Conservation (phyloP, 2,888 invertebrate genomes). For the Caenorhabditis angaria region DNA sequence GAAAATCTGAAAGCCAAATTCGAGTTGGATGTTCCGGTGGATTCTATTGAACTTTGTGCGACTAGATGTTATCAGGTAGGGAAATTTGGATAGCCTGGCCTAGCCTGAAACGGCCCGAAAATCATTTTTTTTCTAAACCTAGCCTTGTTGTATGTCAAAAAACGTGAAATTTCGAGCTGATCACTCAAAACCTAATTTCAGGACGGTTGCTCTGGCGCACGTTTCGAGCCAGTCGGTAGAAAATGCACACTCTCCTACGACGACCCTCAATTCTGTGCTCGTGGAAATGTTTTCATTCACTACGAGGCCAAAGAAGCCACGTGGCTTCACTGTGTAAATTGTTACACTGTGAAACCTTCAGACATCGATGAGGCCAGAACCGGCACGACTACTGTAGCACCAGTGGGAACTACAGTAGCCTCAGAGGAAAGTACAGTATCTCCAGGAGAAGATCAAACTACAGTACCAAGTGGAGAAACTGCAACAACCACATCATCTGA, state of each 20-base stretch:
- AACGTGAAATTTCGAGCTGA: too few species aligned
- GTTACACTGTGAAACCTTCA: conserved; percentile 44
- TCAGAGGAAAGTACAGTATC: background rate
- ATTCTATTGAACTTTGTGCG: conserved; percentile 63
- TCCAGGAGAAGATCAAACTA: conserved; percentile 1
- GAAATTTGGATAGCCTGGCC: conserved; percentile 12
- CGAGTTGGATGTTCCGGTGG: conserved; percentile 55
- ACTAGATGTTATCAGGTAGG: conserved; percentile 61
- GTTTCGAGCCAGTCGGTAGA: conserved; percentile 51
- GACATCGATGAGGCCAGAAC: conserved; percentile 33
- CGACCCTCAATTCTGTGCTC: conserved; percentile 59
- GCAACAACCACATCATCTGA: background rate
- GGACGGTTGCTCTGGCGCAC: conserved; percentile 66
- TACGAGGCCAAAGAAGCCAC: conserved; percentile 48
- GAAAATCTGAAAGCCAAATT: conserved; percentile 60
- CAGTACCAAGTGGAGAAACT: conserved; percentile 7
- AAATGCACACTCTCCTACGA: conserved; percentile 62
- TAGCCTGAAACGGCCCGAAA: background rate
- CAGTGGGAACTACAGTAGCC: conserved; percentile 13
- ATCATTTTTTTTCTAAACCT: background rate
- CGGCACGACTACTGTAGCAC: conserved; percentile 20
- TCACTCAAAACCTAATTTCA: too few species aligned
- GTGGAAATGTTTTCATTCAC: conserved; percentile 51
- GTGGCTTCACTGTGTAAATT: conserved; percentile 66
- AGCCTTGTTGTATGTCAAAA: too few species aligned